Base-by-base conservation (phyloP, 2,888 invertebrate genomes). In the Eupeodes latifasciatus region DNA sequence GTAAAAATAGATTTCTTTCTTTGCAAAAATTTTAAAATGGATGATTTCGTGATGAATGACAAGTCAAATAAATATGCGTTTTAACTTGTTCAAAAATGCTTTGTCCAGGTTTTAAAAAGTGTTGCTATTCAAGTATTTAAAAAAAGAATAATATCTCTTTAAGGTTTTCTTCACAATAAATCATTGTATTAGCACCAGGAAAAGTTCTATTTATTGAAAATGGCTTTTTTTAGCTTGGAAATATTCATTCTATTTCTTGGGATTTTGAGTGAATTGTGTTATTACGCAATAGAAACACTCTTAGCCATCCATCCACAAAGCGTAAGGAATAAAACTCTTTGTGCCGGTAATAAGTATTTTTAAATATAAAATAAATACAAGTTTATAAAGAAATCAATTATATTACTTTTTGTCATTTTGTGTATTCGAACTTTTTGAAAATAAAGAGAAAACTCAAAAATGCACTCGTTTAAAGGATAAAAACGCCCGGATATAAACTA, bases 361-460 rank as follows among this genome's bases (percentile, higher is more conserved):
- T 67, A 34, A 47, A 27, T 71, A 27, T 61, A 62, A 47, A n/a
- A 40, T 14, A 36, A n/a, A 16, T 16, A 53, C 19, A 51, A 49
- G 57, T 16, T 47, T 12, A 57, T 11, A 14, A 81, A 49, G 7
- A 53, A 59, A 61, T 36, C 47, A 72, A 82, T 59, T 55, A 34
- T 61, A 59, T 87, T 87, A 87, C 87, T 19, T 84, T 77, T 64
- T 74, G 87, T 66, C 80, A 87, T 81, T 81, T 84, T 84, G 61
- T 84, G 61, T 12, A 19, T 69, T 53, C 11, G n/a, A 44, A 40
- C 34, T 86, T 36, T 34, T 9, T 27, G n/a, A 40, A 40, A 40
- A 5, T 9, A 27, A n/a, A 34, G 27, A 5, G n/a, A 53, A 36
- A n/a, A 36, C 10, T 40, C 19, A 11, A 85, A 81, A 85, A 81